phyloP scores from a whole-genome alignment of 2,797 vertebrate genomes.

The Cossypha polioptera region DNA sequence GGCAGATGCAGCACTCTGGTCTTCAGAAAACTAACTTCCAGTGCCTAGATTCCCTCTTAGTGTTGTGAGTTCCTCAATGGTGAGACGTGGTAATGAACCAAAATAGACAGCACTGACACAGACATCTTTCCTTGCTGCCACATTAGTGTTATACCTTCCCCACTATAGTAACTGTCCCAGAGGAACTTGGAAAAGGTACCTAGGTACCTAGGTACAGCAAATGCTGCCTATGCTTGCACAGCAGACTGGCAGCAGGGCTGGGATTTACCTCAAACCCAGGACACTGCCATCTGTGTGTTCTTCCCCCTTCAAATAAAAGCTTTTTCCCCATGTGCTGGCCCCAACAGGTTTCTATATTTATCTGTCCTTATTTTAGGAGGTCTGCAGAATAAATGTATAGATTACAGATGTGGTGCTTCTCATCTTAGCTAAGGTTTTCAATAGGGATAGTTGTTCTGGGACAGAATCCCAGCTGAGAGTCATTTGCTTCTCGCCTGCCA shows the following conservation, averaged over 20 bases:
- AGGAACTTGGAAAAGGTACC: not conserved
- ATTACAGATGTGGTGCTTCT: constrained; percentile 52
- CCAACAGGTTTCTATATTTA: constrained; percentile 51
- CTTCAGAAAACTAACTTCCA: not conserved
- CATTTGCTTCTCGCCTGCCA: constrained; percentile 34
- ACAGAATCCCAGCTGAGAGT: constrained; percentile 42
- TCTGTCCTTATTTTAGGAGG: constrained; percentile 47
- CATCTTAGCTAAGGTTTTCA: constrained; percentile 42
- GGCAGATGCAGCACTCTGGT: not conserved
- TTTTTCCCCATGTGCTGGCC: not conserved
- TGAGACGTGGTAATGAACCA: not conserved
- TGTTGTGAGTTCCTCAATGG: not conserved
- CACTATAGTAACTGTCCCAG: not conserved
- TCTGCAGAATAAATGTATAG: constrained; percentile 19
- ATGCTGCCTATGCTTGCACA: not conserved
- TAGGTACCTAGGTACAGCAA: too few relatives aligned
- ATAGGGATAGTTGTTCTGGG: constrained; percentile 43
- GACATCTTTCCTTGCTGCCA: not conserved
- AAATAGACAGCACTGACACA: not conserved
- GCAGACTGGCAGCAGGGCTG: not conserved
- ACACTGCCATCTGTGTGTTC: not conserved
- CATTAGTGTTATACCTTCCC: not conserved
- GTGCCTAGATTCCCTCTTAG: not conserved
- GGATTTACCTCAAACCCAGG: not conserved
- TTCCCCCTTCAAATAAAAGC: not conserved